These are phyloP conservation scores for Margarornis squamiger DNA, from an alignment of 2,797 vertebrate genomes.

Conservation along the genomic window DNA sequence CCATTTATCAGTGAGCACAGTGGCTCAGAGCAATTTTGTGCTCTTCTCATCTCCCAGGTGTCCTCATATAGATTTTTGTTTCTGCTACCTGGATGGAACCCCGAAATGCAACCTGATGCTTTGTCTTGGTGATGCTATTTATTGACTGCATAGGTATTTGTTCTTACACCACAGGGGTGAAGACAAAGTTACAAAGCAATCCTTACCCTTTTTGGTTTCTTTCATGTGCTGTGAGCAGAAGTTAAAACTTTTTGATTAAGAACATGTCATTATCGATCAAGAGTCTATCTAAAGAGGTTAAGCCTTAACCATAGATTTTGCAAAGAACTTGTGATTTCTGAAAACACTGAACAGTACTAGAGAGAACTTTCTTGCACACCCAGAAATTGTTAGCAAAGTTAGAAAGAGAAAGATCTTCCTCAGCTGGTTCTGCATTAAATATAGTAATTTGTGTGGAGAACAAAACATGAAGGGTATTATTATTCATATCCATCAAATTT, in stretches of 20 bases:
- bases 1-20: constrained; percentile 64
- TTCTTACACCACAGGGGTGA: not conserved
- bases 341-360: not conserved
- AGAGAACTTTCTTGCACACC: not conserved
- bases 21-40: constrained; percentile 71
- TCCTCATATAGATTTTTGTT: constrained; percentile 67
- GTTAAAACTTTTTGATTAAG: not conserved
- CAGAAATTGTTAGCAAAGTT: not conserved
- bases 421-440: not conserved
- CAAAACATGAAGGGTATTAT: not conserved
- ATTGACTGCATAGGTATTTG: constrained; percentile 43
- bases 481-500: not conserved
- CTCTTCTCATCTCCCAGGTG: constrained; percentile 32
- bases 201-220: not conserved
- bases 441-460: not conserved
- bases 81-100: constrained; percentile 32
- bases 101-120: constrained; percentile 32
- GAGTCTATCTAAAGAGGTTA: not conserved
- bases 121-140: constrained; percentile 43
- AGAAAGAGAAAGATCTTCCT: not conserved
- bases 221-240: not conserved
- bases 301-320: not conserved
- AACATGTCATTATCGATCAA: not conserved
- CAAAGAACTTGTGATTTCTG: not conserved
- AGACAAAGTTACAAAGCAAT: not conserved